Evolutionary conservation across 2,888 invertebrate genomes (phyloP).

Genomic region (Leucophenga maculata): DNA sequence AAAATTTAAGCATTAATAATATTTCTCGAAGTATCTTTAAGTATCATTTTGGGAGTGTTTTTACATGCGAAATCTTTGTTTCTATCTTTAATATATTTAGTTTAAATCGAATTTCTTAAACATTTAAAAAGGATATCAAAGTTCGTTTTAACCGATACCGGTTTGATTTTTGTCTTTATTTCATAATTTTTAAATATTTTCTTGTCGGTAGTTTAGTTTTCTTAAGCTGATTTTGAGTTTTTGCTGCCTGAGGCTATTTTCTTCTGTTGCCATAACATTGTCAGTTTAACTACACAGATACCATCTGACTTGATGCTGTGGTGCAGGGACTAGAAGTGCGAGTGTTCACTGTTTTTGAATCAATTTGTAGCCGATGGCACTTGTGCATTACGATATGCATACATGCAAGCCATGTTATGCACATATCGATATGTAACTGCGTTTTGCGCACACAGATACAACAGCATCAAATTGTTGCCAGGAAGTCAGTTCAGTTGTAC

Average conservation of each 20-base stretch:
- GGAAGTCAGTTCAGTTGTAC: constrained; percentile 1
- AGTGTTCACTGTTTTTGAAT: not conserved
- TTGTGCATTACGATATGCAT: constrained; percentile 4
- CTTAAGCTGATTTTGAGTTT: constrained; percentile 59
- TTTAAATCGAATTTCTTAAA: no score
- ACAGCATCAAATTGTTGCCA: not conserved
- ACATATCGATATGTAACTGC: not conserved
- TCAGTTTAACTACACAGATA: constrained; percentile 3
- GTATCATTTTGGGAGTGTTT: no score
- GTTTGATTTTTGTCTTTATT: not conserved
- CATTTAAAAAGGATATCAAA: no score
- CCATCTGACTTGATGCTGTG: not conserved
- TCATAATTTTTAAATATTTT: not conserved
- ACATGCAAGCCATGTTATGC: not conserved
- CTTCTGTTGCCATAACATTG: constrained; percentile 10
- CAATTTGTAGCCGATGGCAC: constrained; percentile 11
- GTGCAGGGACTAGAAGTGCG: not conserved
- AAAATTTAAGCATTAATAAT: no score
- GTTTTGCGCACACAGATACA: not conserved
- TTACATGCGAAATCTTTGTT: no score
- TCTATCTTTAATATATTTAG: no score
- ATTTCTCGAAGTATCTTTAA: no score
- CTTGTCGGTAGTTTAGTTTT: constrained; percentile 39
- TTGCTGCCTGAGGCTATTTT: constrained; percentile 29
- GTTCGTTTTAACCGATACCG: no score